Percentiles rank a stretch among this genome's conserved stretches.
Conservation (phyloP, 1,140 invertebrate genomes). For the Papilio glaucus region DNA sequence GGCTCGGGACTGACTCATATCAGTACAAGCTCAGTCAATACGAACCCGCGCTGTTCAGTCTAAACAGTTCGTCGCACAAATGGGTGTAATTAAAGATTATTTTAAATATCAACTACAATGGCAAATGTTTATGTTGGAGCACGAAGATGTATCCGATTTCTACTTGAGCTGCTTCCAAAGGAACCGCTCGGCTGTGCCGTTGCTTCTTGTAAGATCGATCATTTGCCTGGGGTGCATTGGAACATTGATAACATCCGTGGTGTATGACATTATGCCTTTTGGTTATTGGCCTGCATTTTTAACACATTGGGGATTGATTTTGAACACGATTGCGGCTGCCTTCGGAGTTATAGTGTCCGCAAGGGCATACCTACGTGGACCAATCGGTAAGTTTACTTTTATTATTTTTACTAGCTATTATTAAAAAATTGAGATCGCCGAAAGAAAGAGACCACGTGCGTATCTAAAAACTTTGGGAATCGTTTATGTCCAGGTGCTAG, state of each 20-base stretch:
- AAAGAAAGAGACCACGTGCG: not conserved
- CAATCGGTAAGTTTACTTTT: slow-evolving; percentile 59
- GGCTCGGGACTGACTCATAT: slow-evolving; percentile 8
- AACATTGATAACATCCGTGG: slow-evolving; percentile 55
- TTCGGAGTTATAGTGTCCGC: slow-evolving; percentile 58
- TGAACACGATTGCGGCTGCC: slow-evolving; percentile 56
- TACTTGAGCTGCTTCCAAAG: slow-evolving; percentile 64
- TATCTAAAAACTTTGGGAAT: not conserved
- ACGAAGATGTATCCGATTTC: slow-evolving; percentile 61
- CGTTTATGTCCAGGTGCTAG: not conserved
- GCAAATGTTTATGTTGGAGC: slow-evolving; percentile 54
- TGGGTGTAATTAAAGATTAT: slow-evolving; percentile 62
- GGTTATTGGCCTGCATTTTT: slow-evolving; percentile 64
- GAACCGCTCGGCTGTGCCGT: slow-evolving; percentile 53
- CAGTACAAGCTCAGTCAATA: not conserved
- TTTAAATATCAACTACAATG: slow-evolving; percentile 59
- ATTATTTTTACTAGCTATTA: not conserved
- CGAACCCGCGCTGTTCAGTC: not conserved
- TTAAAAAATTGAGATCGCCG: too few species aligned
- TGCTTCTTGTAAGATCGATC: slow-evolving; percentile 57
- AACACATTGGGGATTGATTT: slow-evolving; percentile 69
- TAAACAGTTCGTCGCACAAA: slow-evolving; percentile 42
- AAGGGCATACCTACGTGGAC: slow-evolving; percentile 49
- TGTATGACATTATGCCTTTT: not conserved
- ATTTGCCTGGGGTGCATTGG: slow-evolving; percentile 57